Percentiles rank a stretch among this genome's conserved stretches.
These are phyloP conservation scores for Nymphalis io DNA, from an alignment of 1,140 invertebrate genomes.

Conservation along the genomic window DNA sequence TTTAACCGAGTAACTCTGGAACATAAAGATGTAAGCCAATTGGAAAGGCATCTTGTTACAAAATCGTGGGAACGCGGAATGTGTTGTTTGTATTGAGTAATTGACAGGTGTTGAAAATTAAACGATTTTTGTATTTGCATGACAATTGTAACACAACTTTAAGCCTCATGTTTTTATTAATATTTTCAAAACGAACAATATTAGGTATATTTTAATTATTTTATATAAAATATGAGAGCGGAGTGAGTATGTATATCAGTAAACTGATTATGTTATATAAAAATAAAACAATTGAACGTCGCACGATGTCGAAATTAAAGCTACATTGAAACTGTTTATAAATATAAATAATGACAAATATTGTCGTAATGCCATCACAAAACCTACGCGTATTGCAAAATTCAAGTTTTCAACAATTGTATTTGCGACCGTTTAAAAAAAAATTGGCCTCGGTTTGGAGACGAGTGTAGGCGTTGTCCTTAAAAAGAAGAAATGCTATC, in stretches of 20 bases:
- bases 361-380: slow-evolving; percentile 17
- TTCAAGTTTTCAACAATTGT: slow-evolving; percentile 24
- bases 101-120: not conserved
- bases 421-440: slow-evolving; percentile 8
- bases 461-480: slow-evolving; percentile 17
- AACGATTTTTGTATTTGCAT: too few relatives aligned
- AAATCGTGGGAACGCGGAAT: not conserved
- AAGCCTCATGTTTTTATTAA: too few relatives aligned
- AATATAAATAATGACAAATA: not conserved
- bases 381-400: slow-evolving; percentile 14
- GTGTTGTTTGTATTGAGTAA: not conserved
- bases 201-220: too few relatives aligned
- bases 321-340: not conserved
- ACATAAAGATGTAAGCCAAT: slow-evolving; percentile 1
- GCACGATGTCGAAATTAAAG: not conserved
- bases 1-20: not conserved
- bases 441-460: slow-evolving; percentile 7
- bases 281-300: not conserved
- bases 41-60: not conserved
- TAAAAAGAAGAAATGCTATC: slow-evolving; percentile 1
- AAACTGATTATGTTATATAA: not conserved
- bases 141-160: too few relatives aligned
- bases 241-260: too few relatives aligned
- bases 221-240: too few relatives aligned
- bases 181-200: too few relatives aligned